Base-by-base conservation (phyloP, 2,113 vertebrate species). In the Ancistrus triradiatus region DNA sequence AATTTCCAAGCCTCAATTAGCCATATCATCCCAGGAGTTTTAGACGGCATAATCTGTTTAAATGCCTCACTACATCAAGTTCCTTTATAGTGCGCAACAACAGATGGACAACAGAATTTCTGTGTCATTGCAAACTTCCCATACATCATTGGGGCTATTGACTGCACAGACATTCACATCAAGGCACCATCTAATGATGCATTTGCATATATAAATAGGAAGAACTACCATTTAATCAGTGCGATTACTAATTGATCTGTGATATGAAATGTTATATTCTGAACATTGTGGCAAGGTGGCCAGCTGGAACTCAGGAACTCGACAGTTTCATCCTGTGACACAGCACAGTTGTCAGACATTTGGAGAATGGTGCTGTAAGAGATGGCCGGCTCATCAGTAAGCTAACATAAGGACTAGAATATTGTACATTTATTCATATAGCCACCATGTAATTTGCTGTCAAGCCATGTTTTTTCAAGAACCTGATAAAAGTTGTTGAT, bases 391-490 rank as follows among this genome's bases (percentile, higher is more conserved):
- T 43, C 25, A 19, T 46, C 18, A 3, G 8, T 28, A 42, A 38
- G 47, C 44, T 48, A 61, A 37, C 47, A 46, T 27, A 42, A 47
- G 44, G 28, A 14, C 7, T 44, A 49, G 6, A 49, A 61, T 9
- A 61, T 27, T 4, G 44, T 46, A 46, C 15, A 7, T 46, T 15
- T 46, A 11, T 46, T n/a, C n/a, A n/a, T 14, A 14, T 15, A 46
- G n/a, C n/a, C n/a, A n/a, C n/a, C n/a, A n/a, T n/a, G n/a, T n/a
- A n/a, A n/a, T n/a, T n/a, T n/a, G n/a, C n/a, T n/a, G n/a, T n/a
- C n/a, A n/a, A n/a, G n/a, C n/a, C n/a, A n/a, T n/a, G n/a, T n/a
- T n/a, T n/a, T n/a, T n/a, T n/a, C n/a, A n/a, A n/a, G n/a, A n/a
- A n/a, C n/a, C n/a, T n/a, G n/a, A n/a, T n/a, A n/a, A n/a, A n/a